phyloP scores from a whole-genome alignment of 2,113 vertebrate genomes.

The Cyphomyrus plagiostoma region DNA sequence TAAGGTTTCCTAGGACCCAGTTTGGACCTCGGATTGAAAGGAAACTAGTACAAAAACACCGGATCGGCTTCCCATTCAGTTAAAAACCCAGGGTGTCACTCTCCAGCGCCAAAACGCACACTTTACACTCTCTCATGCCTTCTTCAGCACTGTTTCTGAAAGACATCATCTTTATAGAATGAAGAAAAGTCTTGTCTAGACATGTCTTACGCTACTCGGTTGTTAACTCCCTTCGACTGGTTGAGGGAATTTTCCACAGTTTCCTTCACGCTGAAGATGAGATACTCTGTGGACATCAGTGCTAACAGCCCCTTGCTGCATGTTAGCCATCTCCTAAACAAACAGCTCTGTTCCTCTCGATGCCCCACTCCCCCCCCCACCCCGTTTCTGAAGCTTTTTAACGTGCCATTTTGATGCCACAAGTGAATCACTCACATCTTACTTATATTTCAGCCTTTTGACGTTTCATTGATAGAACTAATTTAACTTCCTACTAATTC shows the following conservation, averaged over 20 bases:
- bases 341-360: not conserved
- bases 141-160: not conserved
- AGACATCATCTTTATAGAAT: not conserved
- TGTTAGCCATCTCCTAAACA: not conserved
- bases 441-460: not conserved
- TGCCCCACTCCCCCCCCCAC: not conserved
- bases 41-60: not conserved
- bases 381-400: not conserved
- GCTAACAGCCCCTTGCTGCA: not conserved
- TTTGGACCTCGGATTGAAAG: not conserved
- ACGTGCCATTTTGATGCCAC: not conserved
- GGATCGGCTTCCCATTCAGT: not conserved
- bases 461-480: not conserved
- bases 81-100: not conserved
- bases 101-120: not conserved
- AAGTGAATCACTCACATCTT: not conserved
- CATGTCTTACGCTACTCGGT: not conserved
- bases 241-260: not conserved
- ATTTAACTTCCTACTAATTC: not conserved
- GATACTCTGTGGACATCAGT: not conserved
- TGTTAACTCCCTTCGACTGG: not conserved
- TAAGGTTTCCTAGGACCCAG: not conserved
- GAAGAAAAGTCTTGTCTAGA: constrained; percentile 6
- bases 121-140: not conserved
- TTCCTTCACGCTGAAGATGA: not conserved